A percentile compares a stretch with the other conserved stretches of the same genome.
Evolutionary conservation across 2,113 vertebrate species (phyloP).

Genomic region (Nesogale talazaci): DNA sequence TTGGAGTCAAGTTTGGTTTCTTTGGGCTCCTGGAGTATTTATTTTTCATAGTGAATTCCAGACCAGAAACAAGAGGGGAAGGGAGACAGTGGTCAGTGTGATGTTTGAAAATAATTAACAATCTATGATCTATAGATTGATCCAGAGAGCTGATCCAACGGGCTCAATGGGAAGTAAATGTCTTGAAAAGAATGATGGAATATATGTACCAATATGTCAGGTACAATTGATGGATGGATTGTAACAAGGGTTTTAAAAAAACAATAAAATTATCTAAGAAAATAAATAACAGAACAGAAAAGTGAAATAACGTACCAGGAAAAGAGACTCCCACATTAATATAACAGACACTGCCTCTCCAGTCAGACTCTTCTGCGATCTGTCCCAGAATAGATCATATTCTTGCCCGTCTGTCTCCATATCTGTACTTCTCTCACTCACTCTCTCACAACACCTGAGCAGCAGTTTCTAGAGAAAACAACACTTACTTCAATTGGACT

Average conservation of each 20-base stretch:
- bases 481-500: neutral
- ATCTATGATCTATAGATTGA: too few species aligned
- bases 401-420: neutral
- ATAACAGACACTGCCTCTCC: neutral
- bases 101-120: too few species aligned
- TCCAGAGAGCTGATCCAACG: too few species aligned
- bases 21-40: neutral
- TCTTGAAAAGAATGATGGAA: too few species aligned
- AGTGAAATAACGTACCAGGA: too few species aligned
- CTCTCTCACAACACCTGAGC: accelerated
- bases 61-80: neutral
- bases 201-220: too few species aligned
- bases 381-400: neutral
- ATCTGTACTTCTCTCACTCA: neutral
- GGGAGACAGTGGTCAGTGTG: too few species aligned
- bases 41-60: neutral
- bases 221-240: too few species aligned
- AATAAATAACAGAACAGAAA: neutral
- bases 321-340: neutral
- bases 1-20: neutral
- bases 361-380: neutral
- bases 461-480: neutral
- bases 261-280: too few species aligned
- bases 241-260: too few species aligned
- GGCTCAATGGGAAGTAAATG: too few species aligned